A percentile compares a stretch with the other conserved stretches of the same genome.
phyloP scores from a whole-genome alignment of 2,888 invertebrate genomes.

The Bedellia somnulentella region DNA sequence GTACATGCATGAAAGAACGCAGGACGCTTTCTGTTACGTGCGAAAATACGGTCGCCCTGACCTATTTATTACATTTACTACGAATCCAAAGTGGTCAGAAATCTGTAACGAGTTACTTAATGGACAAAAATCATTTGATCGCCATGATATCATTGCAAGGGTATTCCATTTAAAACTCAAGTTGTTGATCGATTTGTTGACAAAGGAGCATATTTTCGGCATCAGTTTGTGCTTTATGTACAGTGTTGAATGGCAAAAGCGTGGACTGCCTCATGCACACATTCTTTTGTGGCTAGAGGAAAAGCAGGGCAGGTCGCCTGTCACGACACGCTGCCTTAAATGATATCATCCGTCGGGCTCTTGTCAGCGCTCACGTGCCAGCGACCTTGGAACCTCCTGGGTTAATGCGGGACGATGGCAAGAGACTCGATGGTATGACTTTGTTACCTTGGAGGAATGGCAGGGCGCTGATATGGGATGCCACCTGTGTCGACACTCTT shows the following conservation, averaged over 20 bases:
- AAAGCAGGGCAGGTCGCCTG: too few relatives aligned
- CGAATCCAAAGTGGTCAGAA: slow-evolving; percentile 2
- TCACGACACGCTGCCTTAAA: too few relatives aligned
- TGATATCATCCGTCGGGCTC: too few relatives aligned
- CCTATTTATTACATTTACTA: slow-evolving; percentile 1
- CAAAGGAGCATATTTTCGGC: slow-evolving; percentile 10
- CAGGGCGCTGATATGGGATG: too few relatives aligned
- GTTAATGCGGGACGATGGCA: too few relatives aligned
- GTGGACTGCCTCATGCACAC: too few relatives aligned
- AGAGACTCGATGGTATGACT: too few relatives aligned
- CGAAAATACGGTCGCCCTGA: slow-evolving; percentile 15
- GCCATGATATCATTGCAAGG: slow-evolving; percentile 4
- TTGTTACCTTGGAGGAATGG: too few relatives aligned
- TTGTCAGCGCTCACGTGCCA: too few relatives aligned
- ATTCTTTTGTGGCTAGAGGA: too few relatives aligned
- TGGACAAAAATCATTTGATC: slow-evolving; percentile 13
- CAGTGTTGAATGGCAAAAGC: slow-evolving; percentile 13
- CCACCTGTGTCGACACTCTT: too few relatives aligned
- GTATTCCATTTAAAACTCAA: slow-evolving; percentile 11
- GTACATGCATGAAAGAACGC: slow-evolving; percentile 13
- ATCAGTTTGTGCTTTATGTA: slow-evolving; percentile 10
- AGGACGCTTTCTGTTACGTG: slow-evolving; percentile 10
- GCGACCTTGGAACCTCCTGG: too few relatives aligned
- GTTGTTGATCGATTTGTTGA: slow-evolving; percentile 9
- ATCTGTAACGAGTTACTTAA: neutral